phyloP scores from a whole-genome alignment of 2,888 invertebrate genomes.

The Watsonalla binaria region DNA sequence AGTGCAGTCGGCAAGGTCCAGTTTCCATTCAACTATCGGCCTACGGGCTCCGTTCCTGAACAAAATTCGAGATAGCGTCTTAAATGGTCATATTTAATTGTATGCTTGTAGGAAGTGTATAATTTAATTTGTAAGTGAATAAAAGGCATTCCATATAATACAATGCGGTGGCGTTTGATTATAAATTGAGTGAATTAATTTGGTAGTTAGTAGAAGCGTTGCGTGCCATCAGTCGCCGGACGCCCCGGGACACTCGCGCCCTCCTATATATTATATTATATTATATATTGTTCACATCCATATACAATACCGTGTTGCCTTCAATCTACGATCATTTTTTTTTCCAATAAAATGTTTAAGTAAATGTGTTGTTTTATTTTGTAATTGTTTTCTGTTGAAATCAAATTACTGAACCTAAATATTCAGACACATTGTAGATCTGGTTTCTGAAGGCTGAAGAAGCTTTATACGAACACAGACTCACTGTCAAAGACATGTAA shows the following conservation, averaged over 20 bases:
- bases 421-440: no score
- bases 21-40: constrained; percentile 24
- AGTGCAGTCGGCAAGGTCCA: constrained; percentile 16
- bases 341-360: constrained; percentile 78
- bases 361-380: constrained; percentile 62
- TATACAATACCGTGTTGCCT: constrained; percentile 78
- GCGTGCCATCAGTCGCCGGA: constrained; percentile 62
- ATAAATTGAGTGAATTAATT: constrained; percentile 46
- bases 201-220: constrained; percentile 48
- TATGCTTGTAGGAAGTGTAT: constrained; percentile 66
- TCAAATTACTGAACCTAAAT: no score
- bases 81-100: constrained; percentile 38
- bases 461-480: no score
- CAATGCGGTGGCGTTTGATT: constrained; percentile 65
- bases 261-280: not conserved
- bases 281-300: constrained; percentile 53
- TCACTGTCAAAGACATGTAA: no score
- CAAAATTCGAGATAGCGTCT: constrained; percentile 52
- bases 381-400: constrained; percentile 4
- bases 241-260: constrained; percentile 9
- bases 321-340: constrained; percentile 74
- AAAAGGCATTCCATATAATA: constrained; percentile 74
- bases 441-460: no score
- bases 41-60: constrained; percentile 37
- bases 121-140: constrained; percentile 65